A percentile compares a stretch with the other conserved stretches of the same genome.
Evolutionary conservation across 2,888 invertebrate genomes (phyloP).

Genomic region (Ormyrus nitidulus): DNA sequence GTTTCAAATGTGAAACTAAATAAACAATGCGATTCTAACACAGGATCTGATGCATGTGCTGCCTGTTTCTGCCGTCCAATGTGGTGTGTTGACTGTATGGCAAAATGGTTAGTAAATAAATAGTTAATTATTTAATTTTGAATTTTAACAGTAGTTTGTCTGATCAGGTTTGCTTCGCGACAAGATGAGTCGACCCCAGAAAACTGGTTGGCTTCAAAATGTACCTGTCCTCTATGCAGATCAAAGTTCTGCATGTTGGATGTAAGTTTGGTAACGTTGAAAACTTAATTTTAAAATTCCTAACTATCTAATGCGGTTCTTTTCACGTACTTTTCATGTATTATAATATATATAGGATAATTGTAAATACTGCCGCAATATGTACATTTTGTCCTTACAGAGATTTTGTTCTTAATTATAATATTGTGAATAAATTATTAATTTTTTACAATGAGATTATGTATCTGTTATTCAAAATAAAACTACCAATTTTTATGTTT

Average conservation of each 20-base stretch:
- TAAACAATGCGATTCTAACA: conserved; percentile 80
- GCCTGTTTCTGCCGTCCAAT: conserved; percentile 88
- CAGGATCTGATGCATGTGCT: conserved; percentile 74
- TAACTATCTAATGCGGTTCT: conserved; percentile 3
- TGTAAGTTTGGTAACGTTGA: conserved; percentile 76
- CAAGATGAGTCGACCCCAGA: conserved; percentile 83
- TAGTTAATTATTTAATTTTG: conserved; percentile 9
- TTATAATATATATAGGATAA: conserved; percentile 23
- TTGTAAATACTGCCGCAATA: conserved; percentile 48
- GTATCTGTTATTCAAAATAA: neutral
- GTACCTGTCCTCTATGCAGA: conserved; percentile 92
- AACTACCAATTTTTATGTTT: neutral
- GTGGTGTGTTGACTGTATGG: conserved; percentile 93
- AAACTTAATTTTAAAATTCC: conserved; percentile 10
- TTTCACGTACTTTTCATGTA: conserved; percentile 16
- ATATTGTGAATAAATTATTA: conserved; percentile 43
- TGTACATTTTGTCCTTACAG: conserved; percentile 38
- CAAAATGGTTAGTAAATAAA: conserved; percentile 80
- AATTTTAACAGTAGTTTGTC: conserved; percentile 23
- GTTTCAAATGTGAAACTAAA: conserved; percentile 87
- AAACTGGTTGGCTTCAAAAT: conserved; percentile 88
- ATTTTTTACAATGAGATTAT: conserved; percentile 29
- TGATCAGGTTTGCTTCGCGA: conserved; percentile 86
- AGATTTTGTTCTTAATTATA: neutral
- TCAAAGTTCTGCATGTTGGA: conserved; percentile 90